Evolutionary conservation across 2,113 vertebrate genomes (phyloP), one percentile per base, ranked within the genome.

Genomic region (Cyphomyrus discorhynchus): DNA sequence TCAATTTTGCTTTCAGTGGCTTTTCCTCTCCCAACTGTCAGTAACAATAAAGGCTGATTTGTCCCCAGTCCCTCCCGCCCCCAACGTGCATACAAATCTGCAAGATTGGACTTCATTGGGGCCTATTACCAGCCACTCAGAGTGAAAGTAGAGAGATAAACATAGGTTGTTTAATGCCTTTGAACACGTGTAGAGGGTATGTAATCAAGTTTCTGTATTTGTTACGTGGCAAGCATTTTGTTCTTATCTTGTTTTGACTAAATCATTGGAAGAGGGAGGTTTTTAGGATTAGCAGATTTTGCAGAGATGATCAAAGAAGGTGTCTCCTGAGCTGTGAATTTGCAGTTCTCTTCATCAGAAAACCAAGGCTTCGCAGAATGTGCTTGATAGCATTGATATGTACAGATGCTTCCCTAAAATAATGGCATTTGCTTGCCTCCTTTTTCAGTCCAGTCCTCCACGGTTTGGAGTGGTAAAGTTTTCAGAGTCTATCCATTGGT

Each of bases 11-110:
- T 92, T 66, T 50, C 83, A 80, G 50, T 66, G 50, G 70, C 66
- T 89, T 89, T 89, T 86, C 52, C 19, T 66, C 91, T 93, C 93
- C 92, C 88, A 91, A 91, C 91, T 95, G 95, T 95, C 93, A 87
- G 91, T 92, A 93, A 94, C 92, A 88, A 94, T 95, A 92, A 94
- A 94, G 92, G 92, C 91, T 95, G 94, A 95, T 95, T 93, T 92
- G 93, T 91, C 90, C 92, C 90, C 90, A 21, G 53, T 42, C 35
- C 35, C 87, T 70, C 31, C 77, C 91, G 93, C 92, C 93, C 91
- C 87, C 84, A 17, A 17, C 15, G 17, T 3, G 3, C 66, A 5
- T 52, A 2, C 83, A 86, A 56, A 84, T 53, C 17, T 82, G 74
- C 74, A 50, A 53, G 39, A 9, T 56, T 35, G 88, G n/a, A 27